phyloP scores from a whole-genome alignment of 2,113 vertebrate species.

The Ursus arctos region DNA sequence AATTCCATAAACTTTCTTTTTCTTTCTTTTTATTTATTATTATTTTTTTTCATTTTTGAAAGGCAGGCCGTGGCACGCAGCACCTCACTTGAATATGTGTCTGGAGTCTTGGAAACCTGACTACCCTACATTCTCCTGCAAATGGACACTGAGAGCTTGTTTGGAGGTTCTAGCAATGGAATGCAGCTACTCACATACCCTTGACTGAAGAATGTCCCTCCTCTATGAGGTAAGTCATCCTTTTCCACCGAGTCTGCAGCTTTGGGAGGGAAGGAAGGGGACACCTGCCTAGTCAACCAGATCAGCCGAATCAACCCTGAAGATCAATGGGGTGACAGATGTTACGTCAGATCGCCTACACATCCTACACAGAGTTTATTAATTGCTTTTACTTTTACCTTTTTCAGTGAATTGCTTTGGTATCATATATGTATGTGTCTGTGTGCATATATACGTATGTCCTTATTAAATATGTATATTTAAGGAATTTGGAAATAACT shows the following conservation, averaged over 20 bases:
- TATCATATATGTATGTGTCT: background rate
- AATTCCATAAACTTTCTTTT: background rate
- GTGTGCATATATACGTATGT: background rate
- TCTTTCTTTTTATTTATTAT: too few relatives aligned
- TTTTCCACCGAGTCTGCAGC: background rate
- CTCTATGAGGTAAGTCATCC: background rate
- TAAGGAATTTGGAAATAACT: constrained; percentile 2
- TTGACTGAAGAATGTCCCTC: background rate
- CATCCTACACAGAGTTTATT: background rate
- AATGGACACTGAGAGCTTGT: background rate
- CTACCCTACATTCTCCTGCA: background rate
- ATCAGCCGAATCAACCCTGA: background rate
- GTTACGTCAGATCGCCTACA: background rate
- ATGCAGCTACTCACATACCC: background rate
- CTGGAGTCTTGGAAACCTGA: background rate
- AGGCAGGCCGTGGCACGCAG: background rate
- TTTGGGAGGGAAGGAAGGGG: background rate
- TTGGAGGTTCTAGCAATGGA: background rate
- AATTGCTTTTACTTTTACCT: constrained; percentile 35
- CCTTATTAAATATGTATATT: background rate
- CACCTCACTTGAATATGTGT: background rate
- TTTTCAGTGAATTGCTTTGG: constrained; percentile 7
- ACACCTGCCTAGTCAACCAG: background rate
- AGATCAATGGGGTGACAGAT: background rate
- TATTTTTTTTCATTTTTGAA: background rate